Base-by-base conservation (phyloP, 2,888 invertebrate genomes). In the Synanthedon myopaeformis region DNA sequence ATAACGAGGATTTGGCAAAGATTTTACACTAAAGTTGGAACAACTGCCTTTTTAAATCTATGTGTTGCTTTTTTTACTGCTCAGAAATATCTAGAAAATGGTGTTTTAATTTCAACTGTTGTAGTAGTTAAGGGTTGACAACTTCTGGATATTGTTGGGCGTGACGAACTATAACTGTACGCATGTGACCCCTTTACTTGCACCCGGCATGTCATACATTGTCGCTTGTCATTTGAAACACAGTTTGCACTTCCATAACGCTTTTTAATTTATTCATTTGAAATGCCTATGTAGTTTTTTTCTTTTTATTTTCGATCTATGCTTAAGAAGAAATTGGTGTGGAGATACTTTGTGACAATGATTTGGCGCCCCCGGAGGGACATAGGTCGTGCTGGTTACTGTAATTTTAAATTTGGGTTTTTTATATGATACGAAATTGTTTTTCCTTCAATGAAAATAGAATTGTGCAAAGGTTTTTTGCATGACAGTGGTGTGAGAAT, bases 351-450 rank as follows among this genome's bases (percentile, higher is more conserved):
- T 66, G 57, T 62, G 64, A 72, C 65, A 64, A 76, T 75, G 84
- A 84, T 85, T 86, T 86, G 87, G 82, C 87, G 79, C 87, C 79
- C 82, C 81, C 83, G 63, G 76, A 72, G 79, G 79, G 81, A 77
- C 69, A 71, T 80, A 82, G 81, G 80, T 79, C 73, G 70, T 72
- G 45, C 14, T 45, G 14, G 45, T n/a, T 45, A 45, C 45, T n/a
- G 8, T 14, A 2, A 45, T 45, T 14, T 45, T 13, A 12, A 45
- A n/a, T 13, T 45, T 35, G 35, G 41, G 41, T 48, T 41, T 3
- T 51, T 28, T 23, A 52, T 54, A 50, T 54, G 56, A 54, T 35
- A 54, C 53, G 56, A 42, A 53, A 45, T 41, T 13, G 45, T 14
- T 35, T 35, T 10, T 13, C 45, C 6, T 49, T 14, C 6, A 19